Conservation (phyloP, 2,113 vertebrate species). For the Urocynchramus pylzowi region DNA sequence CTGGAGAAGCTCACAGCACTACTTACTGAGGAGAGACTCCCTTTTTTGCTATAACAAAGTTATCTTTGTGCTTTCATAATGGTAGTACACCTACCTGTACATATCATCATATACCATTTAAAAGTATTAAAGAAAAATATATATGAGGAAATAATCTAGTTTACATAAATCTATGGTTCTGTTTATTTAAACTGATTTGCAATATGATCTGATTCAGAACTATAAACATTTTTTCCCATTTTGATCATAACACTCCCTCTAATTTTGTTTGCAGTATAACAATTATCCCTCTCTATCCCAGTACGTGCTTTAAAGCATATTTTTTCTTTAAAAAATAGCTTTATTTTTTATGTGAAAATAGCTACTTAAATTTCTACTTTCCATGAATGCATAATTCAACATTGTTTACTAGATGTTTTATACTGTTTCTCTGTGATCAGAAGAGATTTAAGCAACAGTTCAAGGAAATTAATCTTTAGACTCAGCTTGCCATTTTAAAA, state of each 20-base stretch:
- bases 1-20: neutral
- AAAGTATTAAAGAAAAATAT: neutral
- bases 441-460: neutral
- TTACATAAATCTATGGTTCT: neutral
- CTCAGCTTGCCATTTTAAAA: slow-evolving; percentile 2
- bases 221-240: neutral
- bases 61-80: neutral
- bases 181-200: neutral
- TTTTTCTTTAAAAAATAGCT: too few relatives aligned
- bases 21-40: neutral
- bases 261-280: neutral
- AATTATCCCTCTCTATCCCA: neutral
- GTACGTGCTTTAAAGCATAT: neutral
- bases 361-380: neutral
- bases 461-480: slow-evolving; percentile 42
- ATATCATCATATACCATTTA: neutral
- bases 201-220: neutral
- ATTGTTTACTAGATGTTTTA: neutral
- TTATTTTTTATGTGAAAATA: neutral
- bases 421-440: neutral
- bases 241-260: neutral
- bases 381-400: neutral
- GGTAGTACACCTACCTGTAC: neutral
- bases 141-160: neutral
- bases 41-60: neutral